phyloP scores from a whole-genome alignment of 2,797 vertebrate species.

The Argentina silus region DNA sequence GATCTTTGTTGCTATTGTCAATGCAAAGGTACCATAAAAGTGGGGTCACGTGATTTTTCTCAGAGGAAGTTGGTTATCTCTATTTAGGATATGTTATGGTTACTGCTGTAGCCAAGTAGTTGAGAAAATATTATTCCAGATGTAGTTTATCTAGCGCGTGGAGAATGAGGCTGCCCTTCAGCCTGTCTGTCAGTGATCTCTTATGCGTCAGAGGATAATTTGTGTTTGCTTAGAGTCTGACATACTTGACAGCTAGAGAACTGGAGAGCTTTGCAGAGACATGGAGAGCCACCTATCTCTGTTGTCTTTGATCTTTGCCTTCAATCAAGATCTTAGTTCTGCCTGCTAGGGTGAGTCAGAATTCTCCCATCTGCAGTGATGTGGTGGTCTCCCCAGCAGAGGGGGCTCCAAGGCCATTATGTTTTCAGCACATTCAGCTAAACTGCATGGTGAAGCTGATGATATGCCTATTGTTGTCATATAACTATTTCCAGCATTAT shows the following conservation, averaged over 20 bases:
- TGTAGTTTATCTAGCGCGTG: slow-evolving; percentile 8
- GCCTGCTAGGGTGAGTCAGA: background rate
- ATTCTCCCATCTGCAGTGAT: background rate
- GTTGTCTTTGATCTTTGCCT: slow-evolving; percentile 11
- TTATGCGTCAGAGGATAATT: slow-evolving; percentile 15
- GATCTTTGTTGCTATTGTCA: background rate
- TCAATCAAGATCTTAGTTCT: background rate
- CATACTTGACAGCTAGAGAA: background rate
- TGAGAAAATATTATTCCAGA: slow-evolving; percentile 23
- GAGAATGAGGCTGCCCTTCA: slow-evolving; percentile 7
- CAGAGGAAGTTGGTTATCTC: slow-evolving; percentile 1
- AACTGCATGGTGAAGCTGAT: background rate
- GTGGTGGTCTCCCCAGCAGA: slow-evolving; percentile 51
- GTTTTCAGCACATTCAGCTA: background rate
- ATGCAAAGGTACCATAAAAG: background rate
- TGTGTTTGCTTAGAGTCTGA: slow-evolving; percentile 41
- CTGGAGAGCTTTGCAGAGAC: background rate
- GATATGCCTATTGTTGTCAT: background rate
- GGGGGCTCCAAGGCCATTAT: slow-evolving; percentile 44
- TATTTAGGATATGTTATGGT: slow-evolving; percentile 29
- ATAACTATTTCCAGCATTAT: background rate
- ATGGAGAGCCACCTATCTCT: background rate
- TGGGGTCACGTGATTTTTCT: background rate
- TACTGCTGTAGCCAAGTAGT: slow-evolving; percentile 22
- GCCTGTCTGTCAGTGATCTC: slow-evolving; percentile 30